Percentiles rank a stretch among this genome's conserved stretches.
phyloP scores from a whole-genome alignment of 2,888 invertebrate species.

The Alentia gelatinosa region DNA sequence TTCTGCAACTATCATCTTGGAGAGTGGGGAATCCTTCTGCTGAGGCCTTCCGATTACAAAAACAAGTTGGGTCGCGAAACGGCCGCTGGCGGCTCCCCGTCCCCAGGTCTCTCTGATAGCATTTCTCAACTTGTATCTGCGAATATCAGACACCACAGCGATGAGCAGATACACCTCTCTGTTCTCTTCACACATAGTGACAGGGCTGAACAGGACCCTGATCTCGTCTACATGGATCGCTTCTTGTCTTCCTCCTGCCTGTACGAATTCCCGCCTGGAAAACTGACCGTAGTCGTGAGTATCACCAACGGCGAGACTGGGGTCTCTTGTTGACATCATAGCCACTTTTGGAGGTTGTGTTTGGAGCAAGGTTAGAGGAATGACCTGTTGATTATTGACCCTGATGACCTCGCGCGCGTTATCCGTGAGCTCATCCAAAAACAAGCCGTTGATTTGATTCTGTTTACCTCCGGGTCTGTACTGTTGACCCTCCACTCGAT shows the following conservation, averaged over 20 bases:
- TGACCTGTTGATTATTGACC: background rate
- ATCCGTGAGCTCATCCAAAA: background rate
- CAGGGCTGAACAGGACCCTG: background rate
- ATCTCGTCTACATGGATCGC: background rate
- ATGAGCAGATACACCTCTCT: slow-evolving; percentile 9
- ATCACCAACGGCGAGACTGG: background rate
- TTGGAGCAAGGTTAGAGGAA: background rate
- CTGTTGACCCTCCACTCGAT: background rate
- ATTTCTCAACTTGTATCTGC: background rate
- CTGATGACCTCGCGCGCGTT: slow-evolving; percentile 1
- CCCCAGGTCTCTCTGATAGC: slow-evolving; percentile 35
- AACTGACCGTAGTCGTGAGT: background rate
- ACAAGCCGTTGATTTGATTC: no score
- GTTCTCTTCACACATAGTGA: background rate
- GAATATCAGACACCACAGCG: background rate
- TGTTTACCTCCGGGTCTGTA: no score
- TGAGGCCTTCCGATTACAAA: background rate
- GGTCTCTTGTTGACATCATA: background rate
- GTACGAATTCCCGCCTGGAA: background rate
- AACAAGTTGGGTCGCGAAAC: background rate
- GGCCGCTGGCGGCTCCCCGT: background rate
- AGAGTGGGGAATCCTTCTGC: background rate
- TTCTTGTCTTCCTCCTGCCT: background rate
- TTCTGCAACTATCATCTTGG: background rate
- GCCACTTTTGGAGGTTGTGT: background rate